These are phyloP conservation scores for Phyllotreta striolata DNA, from an alignment of 2,888 invertebrate species.

Conservation along the genomic window DNA sequence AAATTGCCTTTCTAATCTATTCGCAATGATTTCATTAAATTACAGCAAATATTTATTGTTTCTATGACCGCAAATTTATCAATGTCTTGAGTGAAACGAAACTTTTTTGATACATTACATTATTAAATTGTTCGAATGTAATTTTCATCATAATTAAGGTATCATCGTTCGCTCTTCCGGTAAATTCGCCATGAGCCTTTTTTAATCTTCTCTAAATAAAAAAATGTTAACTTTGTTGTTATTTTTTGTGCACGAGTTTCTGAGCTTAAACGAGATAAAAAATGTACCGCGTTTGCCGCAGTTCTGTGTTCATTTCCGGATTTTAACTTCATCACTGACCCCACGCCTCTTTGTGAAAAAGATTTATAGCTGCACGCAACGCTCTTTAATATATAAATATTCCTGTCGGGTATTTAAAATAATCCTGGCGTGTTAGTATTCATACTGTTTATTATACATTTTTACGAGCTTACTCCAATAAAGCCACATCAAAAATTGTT, in stretches of 20 bases:
- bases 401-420: conserved; percentile 7
- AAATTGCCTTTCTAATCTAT: no score
- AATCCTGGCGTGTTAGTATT: no score
- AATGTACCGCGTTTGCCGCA: conserved; percentile 26
- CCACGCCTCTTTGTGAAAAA: conserved; percentile 32
- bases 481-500: no score
- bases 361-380: conserved; percentile 31
- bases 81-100: no score
- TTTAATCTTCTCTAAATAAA: conserved; percentile 32
- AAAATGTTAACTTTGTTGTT: conserved; percentile 33
- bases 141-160: no score
- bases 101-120: no score
- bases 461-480: no score
- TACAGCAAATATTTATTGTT: neutral
- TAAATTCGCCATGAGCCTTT: conserved; percentile 20
- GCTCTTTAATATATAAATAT: conserved; percentile 9
- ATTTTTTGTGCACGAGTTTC: conserved; percentile 28
- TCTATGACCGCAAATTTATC: conserved; percentile 1
- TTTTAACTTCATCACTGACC: conserved; percentile 32
- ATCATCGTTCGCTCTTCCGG: no score
- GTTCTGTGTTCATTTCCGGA: conserved; percentile 28
- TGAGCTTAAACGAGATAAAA: conserved; percentile 28
- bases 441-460: no score
- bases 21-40: no score
- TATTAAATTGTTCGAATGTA: no score